Evolutionary conservation across 2,797 vertebrate species (phyloP).

Genomic region (Oryzias sinensis): DNA sequence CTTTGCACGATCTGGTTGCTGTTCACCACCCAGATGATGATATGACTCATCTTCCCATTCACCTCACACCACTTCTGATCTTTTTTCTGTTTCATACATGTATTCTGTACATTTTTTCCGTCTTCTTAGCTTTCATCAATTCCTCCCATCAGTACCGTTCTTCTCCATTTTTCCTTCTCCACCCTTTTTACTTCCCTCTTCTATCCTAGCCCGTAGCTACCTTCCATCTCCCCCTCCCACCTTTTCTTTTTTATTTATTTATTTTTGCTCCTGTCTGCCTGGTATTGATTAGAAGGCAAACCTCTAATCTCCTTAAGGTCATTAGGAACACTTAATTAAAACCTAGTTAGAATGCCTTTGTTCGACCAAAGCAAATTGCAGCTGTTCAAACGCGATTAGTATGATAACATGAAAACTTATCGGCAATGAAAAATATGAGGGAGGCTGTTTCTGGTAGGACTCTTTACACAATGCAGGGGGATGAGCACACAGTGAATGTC

Average conservation of each 20-base stretch:
- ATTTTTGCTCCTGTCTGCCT: conserved; percentile 73
- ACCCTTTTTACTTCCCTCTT: conserved; percentile 39
- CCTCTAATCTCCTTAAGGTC: conserved; percentile 97
- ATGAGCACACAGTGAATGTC: conserved; percentile 51
- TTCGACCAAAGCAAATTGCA: conserved; percentile 90
- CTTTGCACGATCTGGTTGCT: too few species aligned
- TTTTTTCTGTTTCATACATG: background rate
- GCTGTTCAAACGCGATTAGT: conserved; percentile 93
- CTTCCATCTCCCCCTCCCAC: conserved; percentile 59
- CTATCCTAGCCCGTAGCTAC: conserved; percentile 61
- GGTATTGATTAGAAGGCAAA: conserved; percentile 96
- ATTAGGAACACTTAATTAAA: conserved; percentile 99
- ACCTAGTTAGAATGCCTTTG: conserved; percentile 91
- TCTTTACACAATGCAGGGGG: conserved; percentile 74
- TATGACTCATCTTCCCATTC: too few species aligned
- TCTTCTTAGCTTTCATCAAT: conserved; percentile 5
- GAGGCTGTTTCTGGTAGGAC: conserved; percentile 49
- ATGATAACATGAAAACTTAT: conserved; percentile 80
- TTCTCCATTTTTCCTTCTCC: conserved; percentile 23
- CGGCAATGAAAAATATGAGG: conserved; percentile 67
- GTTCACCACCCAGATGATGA: too few species aligned
- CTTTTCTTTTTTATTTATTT: conserved; percentile 27
- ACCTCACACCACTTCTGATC: background rate
- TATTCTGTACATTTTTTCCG: background rate
- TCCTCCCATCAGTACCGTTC: conserved; percentile 12